Base-by-base conservation (phyloP, 2,113 vertebrate species). In the Elaphurus davidianus region DNA sequence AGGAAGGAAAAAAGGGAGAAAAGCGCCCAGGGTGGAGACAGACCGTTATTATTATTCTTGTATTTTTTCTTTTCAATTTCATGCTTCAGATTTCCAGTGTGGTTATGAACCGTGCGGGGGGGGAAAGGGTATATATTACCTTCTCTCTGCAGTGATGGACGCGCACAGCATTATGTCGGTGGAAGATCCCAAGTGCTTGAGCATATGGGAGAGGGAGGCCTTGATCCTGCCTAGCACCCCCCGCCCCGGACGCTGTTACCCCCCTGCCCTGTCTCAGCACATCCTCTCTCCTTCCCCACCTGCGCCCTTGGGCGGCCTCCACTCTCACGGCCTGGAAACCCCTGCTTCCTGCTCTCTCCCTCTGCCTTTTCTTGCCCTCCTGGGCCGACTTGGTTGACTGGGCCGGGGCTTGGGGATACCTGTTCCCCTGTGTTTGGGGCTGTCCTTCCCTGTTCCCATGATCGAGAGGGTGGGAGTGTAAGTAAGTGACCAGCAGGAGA, bases 51-150 rank as follows among this genome's bases (percentile, higher is more conserved):
- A 9, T 55, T 79, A 54, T 45, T 54, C 10, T 50, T 15, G 36
- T n/a, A 30, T 43, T 79, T 84, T 96, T 86, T 45, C 90, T 97
- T 89, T 97, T 95, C 78, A 81, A 54, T 97, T 97, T 97, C 90
- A 87, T 94, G 85, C 94, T 98, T 97, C 85, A 94, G 90, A 93
- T 87, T 91, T 92, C 47, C 91, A 59, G 2, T 64, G 85, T 88
- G 81, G 15, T 96, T 92, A 23, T 59, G 9, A 57, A 78, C 43
- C 11, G 62, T 14, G 36, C 28, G 52, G 83, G 67, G 78, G 67
- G 81, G 92, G 59, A 50, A 59, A 28, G 59, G 94, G 67, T 36
- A 59, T 23, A 36, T 33, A 17, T 74, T 9, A 47, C 64, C 67
- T 47, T 67, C 62, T 62, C 28, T 74, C 47, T 33, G 1, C 0